Conservation (phyloP, 2,888 invertebrate species). For the Aporophyla lueneburgensis region DNA sequence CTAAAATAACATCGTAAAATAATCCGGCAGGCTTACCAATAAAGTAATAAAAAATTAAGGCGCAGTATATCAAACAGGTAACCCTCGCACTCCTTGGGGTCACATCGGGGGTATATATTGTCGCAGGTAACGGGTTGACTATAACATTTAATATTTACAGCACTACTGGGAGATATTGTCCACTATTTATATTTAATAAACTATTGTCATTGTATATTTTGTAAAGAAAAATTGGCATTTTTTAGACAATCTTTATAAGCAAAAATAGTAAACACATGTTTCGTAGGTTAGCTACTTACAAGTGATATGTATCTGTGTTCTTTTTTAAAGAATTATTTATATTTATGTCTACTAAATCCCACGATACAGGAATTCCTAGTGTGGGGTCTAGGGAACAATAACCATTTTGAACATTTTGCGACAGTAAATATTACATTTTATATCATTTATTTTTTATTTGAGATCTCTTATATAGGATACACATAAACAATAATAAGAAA, state of each 20-base stretch:
- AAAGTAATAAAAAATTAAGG: conserved; percentile 60
- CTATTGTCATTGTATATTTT: background rate
- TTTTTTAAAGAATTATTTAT: background rate
- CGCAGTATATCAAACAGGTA: conserved; percentile 43
- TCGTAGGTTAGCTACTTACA: background rate
- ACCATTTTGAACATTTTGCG: too few species aligned
- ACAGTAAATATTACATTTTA: too few species aligned
- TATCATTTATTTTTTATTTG: too few species aligned
- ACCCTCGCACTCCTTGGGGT: conserved; percentile 57
- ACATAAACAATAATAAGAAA: too few species aligned
- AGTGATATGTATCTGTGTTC: background rate
- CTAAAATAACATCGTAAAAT: conserved; percentile 39
- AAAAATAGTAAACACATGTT: background rate
- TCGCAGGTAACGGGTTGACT: conserved; percentile 46
- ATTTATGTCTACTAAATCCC: too few species aligned
- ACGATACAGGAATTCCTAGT: too few species aligned
- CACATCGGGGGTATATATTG: conserved; percentile 52
- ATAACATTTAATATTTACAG: conserved; percentile 54
- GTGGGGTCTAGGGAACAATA: too few species aligned
- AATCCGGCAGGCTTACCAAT: conserved; percentile 35
- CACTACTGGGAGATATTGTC: conserved; percentile 34
- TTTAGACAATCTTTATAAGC: background rate
- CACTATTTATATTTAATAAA: conserved; percentile 29
- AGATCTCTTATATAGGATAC: too few species aligned
- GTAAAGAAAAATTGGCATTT: background rate